Conservation (phyloP, 2,888 invertebrate genomes). For the Eudemis profundana region DNA sequence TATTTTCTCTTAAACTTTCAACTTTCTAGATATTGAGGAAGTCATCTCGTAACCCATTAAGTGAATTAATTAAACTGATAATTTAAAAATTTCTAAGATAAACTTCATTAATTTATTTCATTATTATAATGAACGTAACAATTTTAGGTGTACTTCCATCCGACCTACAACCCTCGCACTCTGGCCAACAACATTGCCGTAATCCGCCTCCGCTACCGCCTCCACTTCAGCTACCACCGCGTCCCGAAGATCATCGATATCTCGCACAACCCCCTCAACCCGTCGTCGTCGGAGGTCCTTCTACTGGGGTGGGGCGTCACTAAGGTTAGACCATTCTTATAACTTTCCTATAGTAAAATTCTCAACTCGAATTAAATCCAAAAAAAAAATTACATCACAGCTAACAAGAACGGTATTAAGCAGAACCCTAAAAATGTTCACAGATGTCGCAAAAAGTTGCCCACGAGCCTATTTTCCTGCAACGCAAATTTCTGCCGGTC, state of each 20-base stretch:
- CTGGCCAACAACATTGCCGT: slow-evolving; percentile 71
- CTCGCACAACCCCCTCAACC: slow-evolving; percentile 50
- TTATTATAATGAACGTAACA: background rate
- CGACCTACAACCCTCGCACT: slow-evolving; percentile 70
- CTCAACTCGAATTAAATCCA: background rate
- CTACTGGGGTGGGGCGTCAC: slow-evolving; percentile 78
- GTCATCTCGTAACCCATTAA: no score
- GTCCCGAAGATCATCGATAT: slow-evolving; percentile 68
- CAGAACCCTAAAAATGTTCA: no score
- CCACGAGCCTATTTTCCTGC: slow-evolving; percentile 73
- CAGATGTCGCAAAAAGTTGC: slow-evolving; percentile 70
- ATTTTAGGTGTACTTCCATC: slow-evolving; percentile 75
- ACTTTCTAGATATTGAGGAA: no score
- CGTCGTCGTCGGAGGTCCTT: slow-evolving; percentile 67
- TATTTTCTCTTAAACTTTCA: no score
- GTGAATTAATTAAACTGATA: no score
- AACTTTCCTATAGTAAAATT: no score
- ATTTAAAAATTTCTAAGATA: no score
- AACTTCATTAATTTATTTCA: no score
- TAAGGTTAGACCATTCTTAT: slow-evolving; percentile 68
- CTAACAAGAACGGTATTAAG: background rate
- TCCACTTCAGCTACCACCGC: slow-evolving; percentile 62
- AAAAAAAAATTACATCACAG: background rate
- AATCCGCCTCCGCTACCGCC: slow-evolving; percentile 64
- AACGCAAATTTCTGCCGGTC: slow-evolving; percentile 69